phyloP scores from a whole-genome alignment of 2,888 invertebrate genomes.

The Drosophila merina region DNA sequence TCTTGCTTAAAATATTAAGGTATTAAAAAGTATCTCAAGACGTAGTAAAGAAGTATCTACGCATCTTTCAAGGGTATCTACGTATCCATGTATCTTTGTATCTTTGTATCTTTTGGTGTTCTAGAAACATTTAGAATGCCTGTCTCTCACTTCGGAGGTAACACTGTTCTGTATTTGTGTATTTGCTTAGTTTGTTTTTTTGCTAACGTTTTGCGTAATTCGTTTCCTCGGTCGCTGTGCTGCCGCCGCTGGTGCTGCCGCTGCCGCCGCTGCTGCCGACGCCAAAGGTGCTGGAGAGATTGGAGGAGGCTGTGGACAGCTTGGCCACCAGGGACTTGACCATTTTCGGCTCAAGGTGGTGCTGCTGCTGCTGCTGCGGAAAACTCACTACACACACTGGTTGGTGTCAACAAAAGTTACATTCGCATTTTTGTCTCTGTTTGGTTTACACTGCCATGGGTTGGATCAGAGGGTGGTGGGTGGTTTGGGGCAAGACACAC shows the following conservation, averaged over 20 bases:
- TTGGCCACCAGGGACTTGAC: slow-evolving; percentile 83
- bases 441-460: slow-evolving; percentile 37
- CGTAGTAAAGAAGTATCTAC: no score
- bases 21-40: no score
- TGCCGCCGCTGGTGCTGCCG: slow-evolving; percentile 47
- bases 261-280: slow-evolving; percentile 54
- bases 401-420: slow-evolving; percentile 40
- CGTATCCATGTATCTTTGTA: background rate
- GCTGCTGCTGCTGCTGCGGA: background rate
- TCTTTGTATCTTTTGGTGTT: background rate
- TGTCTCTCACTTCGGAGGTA: slow-evolving; percentile 2
- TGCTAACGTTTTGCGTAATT: slow-evolving; percentile 80
- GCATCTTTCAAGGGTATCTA: no score
- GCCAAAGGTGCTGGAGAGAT: slow-evolving; percentile 79
- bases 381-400: slow-evolving; percentile 15
- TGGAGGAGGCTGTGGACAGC: slow-evolving; percentile 80
- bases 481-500: background rate
- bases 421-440: slow-evolving; percentile 37
- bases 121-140: background rate
- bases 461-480: slow-evolving; percentile 4
- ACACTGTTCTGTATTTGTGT: slow-evolving; percentile 34
- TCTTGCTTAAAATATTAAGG: no score
- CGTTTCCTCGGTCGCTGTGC: slow-evolving; percentile 67
- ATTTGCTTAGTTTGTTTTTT: slow-evolving; percentile 41
- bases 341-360: slow-evolving; percentile 57